Percentiles rank a stretch among this genome's conserved stretches.
These are phyloP conservation scores for Luehdorfia chinensis DNA, from an alignment of 1,140 invertebrate genomes.

Conservation along the genomic window DNA sequence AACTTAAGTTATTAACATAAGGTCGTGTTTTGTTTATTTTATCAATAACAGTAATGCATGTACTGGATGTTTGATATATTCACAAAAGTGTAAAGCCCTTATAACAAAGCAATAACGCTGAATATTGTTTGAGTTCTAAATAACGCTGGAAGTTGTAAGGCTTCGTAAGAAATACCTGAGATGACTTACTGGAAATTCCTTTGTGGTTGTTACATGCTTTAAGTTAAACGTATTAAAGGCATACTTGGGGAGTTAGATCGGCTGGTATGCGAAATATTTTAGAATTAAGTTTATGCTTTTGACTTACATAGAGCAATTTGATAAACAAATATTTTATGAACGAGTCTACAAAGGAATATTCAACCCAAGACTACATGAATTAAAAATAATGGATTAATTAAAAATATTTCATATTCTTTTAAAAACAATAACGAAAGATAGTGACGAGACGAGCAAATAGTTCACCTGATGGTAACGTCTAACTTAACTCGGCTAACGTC, in stretches of 20 bases:
- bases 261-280: constrained; percentile 1
- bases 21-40: constrained; percentile 2
- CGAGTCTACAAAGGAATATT: no score
- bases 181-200: constrained; percentile 28
- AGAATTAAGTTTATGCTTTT: not conserved
- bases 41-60: not conserved
- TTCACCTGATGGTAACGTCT: no score
- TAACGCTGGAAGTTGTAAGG: constrained; percentile 7
- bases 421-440: no score
- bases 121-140: not conserved
- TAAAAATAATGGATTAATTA: no score
- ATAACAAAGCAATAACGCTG: not conserved
- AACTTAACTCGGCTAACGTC: no score
- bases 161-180: constrained; percentile 22
- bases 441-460: no score
- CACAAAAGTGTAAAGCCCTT: not conserved
- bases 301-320: no score
- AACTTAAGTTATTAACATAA: not conserved
- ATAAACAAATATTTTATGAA: no score
- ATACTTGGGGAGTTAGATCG: not conserved
- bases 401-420: no score
- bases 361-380: no score
- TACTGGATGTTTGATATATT: not conserved
- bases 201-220: constrained; percentile 26
- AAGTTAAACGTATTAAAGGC: not conserved